These are phyloP conservation scores for Microtus pennsylvanicus DNA, from an alignment of 2,113 vertebrate genomes.

Conservation along the genomic window DNA sequence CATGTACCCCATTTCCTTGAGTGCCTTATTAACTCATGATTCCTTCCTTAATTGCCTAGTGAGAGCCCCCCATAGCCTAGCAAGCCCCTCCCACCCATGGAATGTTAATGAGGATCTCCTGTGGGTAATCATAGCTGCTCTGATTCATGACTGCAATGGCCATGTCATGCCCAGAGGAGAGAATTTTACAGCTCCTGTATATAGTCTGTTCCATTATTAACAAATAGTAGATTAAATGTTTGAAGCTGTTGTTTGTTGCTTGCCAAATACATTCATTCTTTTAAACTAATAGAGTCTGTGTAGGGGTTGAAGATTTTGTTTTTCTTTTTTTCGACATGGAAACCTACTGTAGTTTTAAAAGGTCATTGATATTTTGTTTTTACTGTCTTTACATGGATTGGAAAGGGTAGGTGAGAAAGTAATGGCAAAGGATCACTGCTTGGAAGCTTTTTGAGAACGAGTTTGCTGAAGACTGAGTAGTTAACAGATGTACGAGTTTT, in stretches of 20 bases:
- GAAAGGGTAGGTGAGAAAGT: background rate
- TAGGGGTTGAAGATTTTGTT: background rate
- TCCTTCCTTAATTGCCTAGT: background rate
- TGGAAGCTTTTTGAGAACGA: background rate
- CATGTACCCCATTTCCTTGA: background rate
- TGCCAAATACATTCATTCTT: background rate
- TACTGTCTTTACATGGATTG: conserved; percentile 34
- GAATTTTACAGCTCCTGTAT: background rate
- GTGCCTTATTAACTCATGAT: background rate
- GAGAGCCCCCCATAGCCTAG: background rate
- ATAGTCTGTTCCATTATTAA: background rate
- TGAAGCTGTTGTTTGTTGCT: conserved; percentile 40
- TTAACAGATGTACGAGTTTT: conserved; percentile 10
- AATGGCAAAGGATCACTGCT: background rate
- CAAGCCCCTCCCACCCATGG: background rate
- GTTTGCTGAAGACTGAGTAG: background rate
- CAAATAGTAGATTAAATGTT: background rate
- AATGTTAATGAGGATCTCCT: background rate
- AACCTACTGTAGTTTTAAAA: background rate
- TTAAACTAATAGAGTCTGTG: background rate
- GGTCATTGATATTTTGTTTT: conserved; percentile 39
- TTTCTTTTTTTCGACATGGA: background rate
- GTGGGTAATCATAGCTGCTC: background rate
- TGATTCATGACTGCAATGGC: background rate
- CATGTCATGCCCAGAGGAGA: background rate